Evolutionary conservation across 2,888 invertebrate species (phyloP), one percentile per base, ranked within the genome.

Genomic region (Lymantria monacha): DNA sequence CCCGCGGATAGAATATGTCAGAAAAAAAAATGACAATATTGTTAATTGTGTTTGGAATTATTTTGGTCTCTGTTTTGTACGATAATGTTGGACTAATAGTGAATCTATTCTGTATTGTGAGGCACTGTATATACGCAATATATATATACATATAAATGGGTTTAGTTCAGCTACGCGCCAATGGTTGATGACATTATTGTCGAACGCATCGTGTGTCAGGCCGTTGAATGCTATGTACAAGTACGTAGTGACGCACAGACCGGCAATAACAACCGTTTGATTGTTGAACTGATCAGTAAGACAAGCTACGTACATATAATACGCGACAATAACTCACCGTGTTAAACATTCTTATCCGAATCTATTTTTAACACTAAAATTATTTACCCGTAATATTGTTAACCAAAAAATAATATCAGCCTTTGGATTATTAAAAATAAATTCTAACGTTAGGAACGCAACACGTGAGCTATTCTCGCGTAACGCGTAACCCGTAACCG

Each of bases 11-110:
- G 73, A 72, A 44, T 70, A 74, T 58, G 62, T 61, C 63, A 69
- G 59, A 55, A 67, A 41, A 7, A 41, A 14, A 41, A 41, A 33
- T 14, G 3, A 40, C 12, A 14, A 85, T 84, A 79, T 80, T 66
- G 72, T 22, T 76, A 33, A 85, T 86, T 22, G 22, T 22, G 22
- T 87, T 52, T 85, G 85, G 84, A 81, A 76, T 74, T 67, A 73
- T 84, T 87, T 88, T 90, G 89, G 89, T 90, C 88, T 89, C 77
- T 81, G 82, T 79, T 86, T 89, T 89, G 89, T 90, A 88, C 89
- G 85, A 81, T 85, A 59, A 74, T 68, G 84, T 88, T 87, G 86
- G 79, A 85, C 84, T 87, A 83, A 83, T 57, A 73, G 83, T 84
- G 80, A 74, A 53, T 61, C 55, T 61, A 54, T 46, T 53, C 63